Conservation (phyloP, 2,113 vertebrate genomes). For the Notothenia rossii region DNA sequence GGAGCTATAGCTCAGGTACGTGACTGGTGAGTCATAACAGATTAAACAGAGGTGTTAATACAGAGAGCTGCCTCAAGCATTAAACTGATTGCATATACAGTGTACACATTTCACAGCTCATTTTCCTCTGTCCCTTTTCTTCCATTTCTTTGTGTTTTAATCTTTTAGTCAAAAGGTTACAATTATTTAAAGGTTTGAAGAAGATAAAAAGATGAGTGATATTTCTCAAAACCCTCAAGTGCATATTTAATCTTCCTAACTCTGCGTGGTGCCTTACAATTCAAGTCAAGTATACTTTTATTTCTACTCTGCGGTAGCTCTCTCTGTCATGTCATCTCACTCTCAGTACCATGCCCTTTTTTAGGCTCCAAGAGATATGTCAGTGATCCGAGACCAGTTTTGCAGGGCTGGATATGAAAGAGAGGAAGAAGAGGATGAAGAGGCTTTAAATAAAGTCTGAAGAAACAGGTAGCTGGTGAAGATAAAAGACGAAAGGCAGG, state of each 20-base stretch:
- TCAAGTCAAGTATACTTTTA: conserved; percentile 23
- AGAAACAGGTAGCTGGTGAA: conserved; percentile 27
- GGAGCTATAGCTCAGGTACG: conserved; percentile 15
- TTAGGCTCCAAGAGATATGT: conserved; percentile 42
- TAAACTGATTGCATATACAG: conserved; percentile 18
- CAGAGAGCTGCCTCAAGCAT: conserved; percentile 28
- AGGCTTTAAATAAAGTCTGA: conserved; percentile 22
- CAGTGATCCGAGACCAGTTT: conserved; percentile 48
- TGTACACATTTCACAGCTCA: conserved; percentile 37
- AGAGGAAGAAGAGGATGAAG: conserved; percentile 3
- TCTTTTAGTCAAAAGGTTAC: conserved; percentile 12
- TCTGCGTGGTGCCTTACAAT: conserved; percentile 3
- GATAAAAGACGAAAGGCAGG: not conserved
- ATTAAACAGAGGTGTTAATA: conserved; percentile 23
- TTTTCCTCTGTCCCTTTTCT: not conserved
- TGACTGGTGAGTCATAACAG: conserved; percentile 41
- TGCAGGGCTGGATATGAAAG: conserved; percentile 4
- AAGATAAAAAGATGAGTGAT: conserved; percentile 39
- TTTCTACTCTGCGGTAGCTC: conserved; percentile 32
- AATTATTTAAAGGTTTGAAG: conserved; percentile 32
- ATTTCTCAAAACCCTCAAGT: not conserved
- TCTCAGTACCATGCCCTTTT: conserved; percentile 49
- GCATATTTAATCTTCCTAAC: conserved; percentile 23
- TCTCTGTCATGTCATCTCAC: conserved; percentile 36
- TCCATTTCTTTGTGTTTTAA: conserved; percentile 1